Evolutionary conservation across 2,113 vertebrate genomes (phyloP), one percentile per base, ranked within the genome.

Genomic region (Bubo scandiacus): DNA sequence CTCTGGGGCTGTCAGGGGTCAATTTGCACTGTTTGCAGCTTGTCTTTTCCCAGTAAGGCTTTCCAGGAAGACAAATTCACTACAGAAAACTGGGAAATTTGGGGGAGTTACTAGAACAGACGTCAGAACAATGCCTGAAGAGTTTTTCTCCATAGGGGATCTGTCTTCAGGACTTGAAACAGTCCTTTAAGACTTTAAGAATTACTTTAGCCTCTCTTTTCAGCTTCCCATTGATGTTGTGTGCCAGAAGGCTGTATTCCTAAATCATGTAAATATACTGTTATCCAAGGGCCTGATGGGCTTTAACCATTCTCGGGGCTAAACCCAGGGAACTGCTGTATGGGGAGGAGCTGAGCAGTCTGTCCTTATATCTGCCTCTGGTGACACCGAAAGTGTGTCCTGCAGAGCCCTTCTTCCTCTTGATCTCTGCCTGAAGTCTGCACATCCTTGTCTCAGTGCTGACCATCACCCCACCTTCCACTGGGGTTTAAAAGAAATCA

Each of bases 101-200:
- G 38, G 27, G 54, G 55, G 38, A 75, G 42, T 92, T 97, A 77
- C 67, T 63, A 54, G 32, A 86, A 55, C 51, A 95, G 82, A 92
- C 83, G 74, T 83, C 67, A 94, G 86, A 95, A 38, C 79, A 90
- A 94, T 0, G 7, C 54, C 86, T 93, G 40, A 94, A 67, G 79
- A 82, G 21, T 20, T 82, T 67, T 90, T 81, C 71, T 94, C 54
- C 45, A 42, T 47, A 92, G 86, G 42, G 15, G 6, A 82, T 92
- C 70, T 81, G 25, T 84, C 75, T 78, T 83, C 75, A 71, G 63
- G 59, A 74, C n/a, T 54, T 93, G 57, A 97, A 95, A 92, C 36
- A 66, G 36, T 45, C 17, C 49, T 86, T 75, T 81, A 86, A 82
- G 36, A 42, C 55, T 81, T 67, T 77, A 74, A 84, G 65, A 84